These are phyloP conservation scores for Abrostola triplasia DNA, from an alignment of 2,888 invertebrate genomes.

Conservation along the genomic window DNA sequence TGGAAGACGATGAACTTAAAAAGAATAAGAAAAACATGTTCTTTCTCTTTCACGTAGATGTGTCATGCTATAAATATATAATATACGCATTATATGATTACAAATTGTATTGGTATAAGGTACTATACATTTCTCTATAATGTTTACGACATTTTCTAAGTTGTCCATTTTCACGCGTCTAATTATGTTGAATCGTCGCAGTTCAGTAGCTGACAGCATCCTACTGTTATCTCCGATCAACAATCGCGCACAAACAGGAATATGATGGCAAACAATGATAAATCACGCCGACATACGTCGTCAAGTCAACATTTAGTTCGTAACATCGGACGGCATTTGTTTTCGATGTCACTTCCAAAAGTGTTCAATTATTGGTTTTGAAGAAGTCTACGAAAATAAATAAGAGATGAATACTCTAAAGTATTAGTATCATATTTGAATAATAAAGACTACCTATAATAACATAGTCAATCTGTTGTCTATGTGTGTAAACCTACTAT, in stretches of 20 bases:
- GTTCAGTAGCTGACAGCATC: conserved; percentile 65
- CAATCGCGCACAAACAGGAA: conserved; percentile 56
- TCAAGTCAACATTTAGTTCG: conserved; percentile 64
- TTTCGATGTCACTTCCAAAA: background rate
- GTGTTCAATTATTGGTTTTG: background rate
- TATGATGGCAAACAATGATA: conserved; percentile 63
- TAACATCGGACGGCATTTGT: conserved; percentile 36
- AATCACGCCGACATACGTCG: conserved; percentile 59
- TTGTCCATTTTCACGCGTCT: conserved; percentile 33
- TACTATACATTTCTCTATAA: background rate
- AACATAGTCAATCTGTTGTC: too few species aligned
- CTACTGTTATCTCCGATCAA: conserved; percentile 63
- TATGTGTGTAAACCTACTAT: too few species aligned
- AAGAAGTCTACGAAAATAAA: too few species aligned
- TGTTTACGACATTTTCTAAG: conserved; percentile 14
- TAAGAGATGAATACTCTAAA: too few species aligned
- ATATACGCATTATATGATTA: too few species aligned
- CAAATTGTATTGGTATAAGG: too few species aligned
- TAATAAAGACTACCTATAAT: too few species aligned
- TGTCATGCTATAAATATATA: too few species aligned
- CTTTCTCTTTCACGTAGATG: too few species aligned
- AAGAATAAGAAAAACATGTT: too few species aligned
- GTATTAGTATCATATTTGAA: too few species aligned
- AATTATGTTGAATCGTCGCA: conserved; percentile 60
- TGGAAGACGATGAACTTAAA: too few species aligned